These are phyloP conservation scores for Enteromius anoplus DNA, from an alignment of 2,797 vertebrate genomes.

Conservation along the genomic window DNA sequence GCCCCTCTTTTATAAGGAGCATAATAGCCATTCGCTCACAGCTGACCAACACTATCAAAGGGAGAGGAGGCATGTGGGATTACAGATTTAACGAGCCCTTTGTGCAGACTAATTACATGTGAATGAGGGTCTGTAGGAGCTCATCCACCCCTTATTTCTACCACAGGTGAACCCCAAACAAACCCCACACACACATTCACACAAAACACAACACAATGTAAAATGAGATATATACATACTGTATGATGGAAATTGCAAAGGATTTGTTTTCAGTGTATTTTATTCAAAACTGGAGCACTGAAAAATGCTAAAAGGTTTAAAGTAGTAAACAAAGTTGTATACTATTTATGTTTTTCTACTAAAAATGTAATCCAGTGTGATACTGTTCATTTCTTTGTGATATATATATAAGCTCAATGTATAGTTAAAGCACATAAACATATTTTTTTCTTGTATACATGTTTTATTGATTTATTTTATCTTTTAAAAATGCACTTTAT, in stretches of 20 bases:
- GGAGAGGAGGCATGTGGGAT: slow-evolving; percentile 77
- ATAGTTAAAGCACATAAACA: background rate
- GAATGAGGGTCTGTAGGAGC: slow-evolving; percentile 89
- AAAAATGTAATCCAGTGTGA: background rate
- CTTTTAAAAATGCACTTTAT: background rate
- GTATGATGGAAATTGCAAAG: background rate
- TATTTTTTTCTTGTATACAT: no score
- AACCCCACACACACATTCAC: slow-evolving; percentile 17
- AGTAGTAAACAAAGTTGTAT: background rate
- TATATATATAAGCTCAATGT: background rate
- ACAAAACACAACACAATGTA: background rate
- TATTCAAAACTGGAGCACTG: background rate
- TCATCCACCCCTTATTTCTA: slow-evolving; percentile 67
- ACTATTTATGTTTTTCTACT: background rate
- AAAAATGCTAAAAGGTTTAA: background rate
- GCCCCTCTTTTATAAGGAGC: slow-evolving; percentile 66
- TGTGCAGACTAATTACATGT: slow-evolving; percentile 94
- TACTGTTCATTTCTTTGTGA: background rate
- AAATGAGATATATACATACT: background rate
- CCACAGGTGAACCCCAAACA: slow-evolving; percentile 54
- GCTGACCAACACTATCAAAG: slow-evolving; percentile 83
- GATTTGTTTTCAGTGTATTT: background rate
- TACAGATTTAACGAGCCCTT: slow-evolving; percentile 94
- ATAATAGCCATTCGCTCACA: slow-evolving; percentile 83
- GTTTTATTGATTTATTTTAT: background rate